phyloP scores from a whole-genome alignment of 2,888 invertebrate species.

The Mycogona germanica region DNA sequence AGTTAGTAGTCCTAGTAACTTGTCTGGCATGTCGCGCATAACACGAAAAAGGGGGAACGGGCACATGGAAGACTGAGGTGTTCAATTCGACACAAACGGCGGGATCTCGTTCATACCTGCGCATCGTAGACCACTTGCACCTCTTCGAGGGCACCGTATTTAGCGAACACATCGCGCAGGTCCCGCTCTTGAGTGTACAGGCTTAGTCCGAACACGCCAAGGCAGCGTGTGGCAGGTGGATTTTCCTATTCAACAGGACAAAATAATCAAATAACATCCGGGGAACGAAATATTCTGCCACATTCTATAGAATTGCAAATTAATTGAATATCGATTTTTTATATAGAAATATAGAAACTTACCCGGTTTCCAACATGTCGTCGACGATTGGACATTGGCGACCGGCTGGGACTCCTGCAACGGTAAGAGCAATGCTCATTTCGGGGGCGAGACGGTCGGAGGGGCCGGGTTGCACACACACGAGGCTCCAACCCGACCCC shows the following conservation, averaged over 20 bases:
- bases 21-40: too few species aligned
- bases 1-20: too few species aligned
- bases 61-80: background rate
- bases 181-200: slow-evolving; percentile 86
- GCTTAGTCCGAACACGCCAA: slow-evolving; percentile 91
- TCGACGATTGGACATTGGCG: slow-evolving; percentile 68
- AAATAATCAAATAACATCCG: background rate
- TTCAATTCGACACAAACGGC: background rate
- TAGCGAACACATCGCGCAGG: slow-evolving; percentile 79
- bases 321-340: background rate
- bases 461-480: too few species aligned
- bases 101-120: slow-evolving; percentile 52
- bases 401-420: slow-evolving; percentile 54
- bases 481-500: too few species aligned
- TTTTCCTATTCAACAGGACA: slow-evolving; percentile 47
- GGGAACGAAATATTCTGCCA: background rate
- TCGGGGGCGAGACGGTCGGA: slow-evolving; percentile 36
- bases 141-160: slow-evolving; percentile 83
- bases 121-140: slow-evolving; percentile 93
- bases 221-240: slow-evolving; percentile 74
- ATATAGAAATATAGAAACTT: slow-evolving; percentile 23
- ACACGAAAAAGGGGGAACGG: too few species aligned
- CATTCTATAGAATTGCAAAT: background rate
- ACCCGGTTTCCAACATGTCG: slow-evolving; percentile 64
- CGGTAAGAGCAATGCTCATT: slow-evolving; percentile 26